A percentile compares a stretch with the other conserved stretches of the same genome.
phyloP scores from a whole-genome alignment of 1,140 invertebrate species.

The Palaemon carinicauda region DNA sequence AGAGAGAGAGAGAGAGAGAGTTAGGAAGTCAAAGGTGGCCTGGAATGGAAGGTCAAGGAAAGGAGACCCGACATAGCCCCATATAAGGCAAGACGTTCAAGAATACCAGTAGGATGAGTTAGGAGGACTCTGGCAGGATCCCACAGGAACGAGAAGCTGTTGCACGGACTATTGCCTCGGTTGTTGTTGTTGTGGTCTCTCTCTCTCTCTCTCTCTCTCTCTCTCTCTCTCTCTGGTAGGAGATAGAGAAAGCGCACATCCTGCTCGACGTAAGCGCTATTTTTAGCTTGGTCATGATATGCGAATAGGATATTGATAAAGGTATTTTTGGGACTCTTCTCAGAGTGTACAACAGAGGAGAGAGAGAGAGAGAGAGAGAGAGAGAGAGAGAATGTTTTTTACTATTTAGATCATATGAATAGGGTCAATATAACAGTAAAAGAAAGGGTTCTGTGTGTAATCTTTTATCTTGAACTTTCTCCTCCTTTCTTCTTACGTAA shows the following conservation, averaged over 20 bases:
- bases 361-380: background rate
- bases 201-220: background rate
- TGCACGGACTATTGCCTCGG: background rate
- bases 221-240: background rate
- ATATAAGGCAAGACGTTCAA: no score
- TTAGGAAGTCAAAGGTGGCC: background rate
- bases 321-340: no score
- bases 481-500: no score
- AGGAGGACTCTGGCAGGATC: no score
- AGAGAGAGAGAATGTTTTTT: background rate
- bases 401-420: no score
- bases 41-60: background rate
- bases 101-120: no score
- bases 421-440: no score
- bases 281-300: background rate
- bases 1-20: constrained; percentile 10
- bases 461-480: no score
- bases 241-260: background rate
- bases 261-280: background rate
- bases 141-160: no score
- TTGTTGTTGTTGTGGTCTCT: background rate
- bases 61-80: background rate
- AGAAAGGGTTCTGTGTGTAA: no score
- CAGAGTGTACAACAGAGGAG: background rate
- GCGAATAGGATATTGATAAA: background rate